A percentile compares a stretch with the other conserved stretches of the same genome.
Evolutionary conservation across 2,797 vertebrate genomes (phyloP).

Genomic region (Pipistrellus nathusii): DNA sequence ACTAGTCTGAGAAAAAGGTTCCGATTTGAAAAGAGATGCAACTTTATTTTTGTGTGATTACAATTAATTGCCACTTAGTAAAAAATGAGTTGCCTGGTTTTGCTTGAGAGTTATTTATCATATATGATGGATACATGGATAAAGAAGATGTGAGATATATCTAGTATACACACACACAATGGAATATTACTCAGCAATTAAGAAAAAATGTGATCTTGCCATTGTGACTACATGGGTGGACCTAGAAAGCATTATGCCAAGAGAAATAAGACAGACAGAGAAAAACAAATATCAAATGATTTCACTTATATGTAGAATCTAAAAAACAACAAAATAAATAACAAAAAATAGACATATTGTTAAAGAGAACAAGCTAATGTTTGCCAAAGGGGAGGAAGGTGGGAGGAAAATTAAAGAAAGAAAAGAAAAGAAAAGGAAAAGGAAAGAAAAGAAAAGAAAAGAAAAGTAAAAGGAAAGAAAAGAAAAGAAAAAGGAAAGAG

Average conservation of each 20-base stretch:
- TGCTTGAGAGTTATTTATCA: slow-evolving; percentile 19
- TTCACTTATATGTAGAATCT: not conserved
- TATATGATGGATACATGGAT: not conserved
- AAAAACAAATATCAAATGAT: not conserved
- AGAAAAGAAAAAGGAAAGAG: not conserved
- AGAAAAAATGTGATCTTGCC: not conserved
- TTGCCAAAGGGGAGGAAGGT: too few species aligned
- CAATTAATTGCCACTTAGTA: not conserved
- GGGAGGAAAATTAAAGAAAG: not conserved
- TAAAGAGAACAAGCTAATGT: not conserved
- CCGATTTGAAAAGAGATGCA: slow-evolving; percentile 47
- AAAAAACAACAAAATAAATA: not conserved
- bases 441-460: not conserved
- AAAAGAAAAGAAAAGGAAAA: not conserved
- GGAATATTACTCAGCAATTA: not conserved
- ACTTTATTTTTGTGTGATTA: slow-evolving; percentile 9
- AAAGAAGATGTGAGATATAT: not conserved
- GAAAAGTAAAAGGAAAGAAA: accelerated
- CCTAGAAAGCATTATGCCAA: not conserved
- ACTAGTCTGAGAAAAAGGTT: slow-evolving; percentile 19
- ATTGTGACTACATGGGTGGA: not conserved
- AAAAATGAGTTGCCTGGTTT: slow-evolving; percentile 44
- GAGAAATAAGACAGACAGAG: not conserved
- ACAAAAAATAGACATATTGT: not conserved
- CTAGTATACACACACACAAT: not conserved